Base-by-base conservation (phyloP, 2,888 invertebrate genomes). In the Scaptodrosophila latifasciaeformis region DNA sequence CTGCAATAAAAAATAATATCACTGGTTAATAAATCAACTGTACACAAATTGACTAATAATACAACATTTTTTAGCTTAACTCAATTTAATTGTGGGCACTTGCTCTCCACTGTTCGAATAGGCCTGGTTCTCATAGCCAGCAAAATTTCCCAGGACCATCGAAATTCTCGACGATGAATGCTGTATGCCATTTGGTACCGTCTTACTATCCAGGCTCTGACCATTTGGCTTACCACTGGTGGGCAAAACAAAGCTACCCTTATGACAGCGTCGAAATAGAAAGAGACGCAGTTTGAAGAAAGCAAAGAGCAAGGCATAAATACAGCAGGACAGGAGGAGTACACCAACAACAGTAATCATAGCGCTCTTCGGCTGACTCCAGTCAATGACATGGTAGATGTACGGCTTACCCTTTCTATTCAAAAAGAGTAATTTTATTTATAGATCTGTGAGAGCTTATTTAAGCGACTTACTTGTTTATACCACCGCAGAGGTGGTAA, bases 331-430 rank as follows among this genome's bases (percentile, higher is more conserved):
- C 0, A 87, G 67, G 2, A 83, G 2, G 1, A 86, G 40, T 2
- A 84, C 79, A 10, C 83, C 86, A 15, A 83, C 1, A 0, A 84
- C 79, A 0, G 84, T 85, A 17, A 74, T 21, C 0, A 71, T 54
- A 0, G 86, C 70, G 15, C 53, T 83, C 21, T 88, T 86, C 0
- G 93, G 92, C 49, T 90, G 89, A 55, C 89, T 87, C 94, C 95
- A 95, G 84, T 95, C 90, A 30, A 95, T 86, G 0, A 93, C 89
- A 27, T 90, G 89, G 82, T 95, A 95, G 59, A 95, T 93, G 55
- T 89, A 91, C 0, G 88, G 88, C 7, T 89, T 81, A 0, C 92
- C 92, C 31, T 87, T 83, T 61, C 90, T 89, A 59, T 43, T 85
- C 82, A 67, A 42, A 5, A 42, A 13, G 9, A 13, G 27, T 19